Evolutionary conservation across 2,797 vertebrate species (phyloP).

Genomic region (Oreonectes daqikongensis): DNA sequence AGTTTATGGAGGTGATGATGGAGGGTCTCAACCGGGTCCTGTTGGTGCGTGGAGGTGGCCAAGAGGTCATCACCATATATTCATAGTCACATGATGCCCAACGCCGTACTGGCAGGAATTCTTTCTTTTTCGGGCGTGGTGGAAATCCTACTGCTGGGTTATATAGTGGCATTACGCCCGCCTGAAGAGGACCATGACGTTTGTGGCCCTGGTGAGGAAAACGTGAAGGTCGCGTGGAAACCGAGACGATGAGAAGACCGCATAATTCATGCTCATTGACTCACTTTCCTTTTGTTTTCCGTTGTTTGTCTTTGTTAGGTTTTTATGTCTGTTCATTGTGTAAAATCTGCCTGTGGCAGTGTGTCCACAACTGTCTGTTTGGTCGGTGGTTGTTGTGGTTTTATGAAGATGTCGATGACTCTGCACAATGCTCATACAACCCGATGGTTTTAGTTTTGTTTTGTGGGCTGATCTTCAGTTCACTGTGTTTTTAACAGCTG

Average conservation of each 20-base stretch:
- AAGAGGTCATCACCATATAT: conserved; percentile 98
- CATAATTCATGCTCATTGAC: conserved; percentile 47
- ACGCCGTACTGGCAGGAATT: conserved; percentile 26
- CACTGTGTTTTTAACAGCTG: neutral
- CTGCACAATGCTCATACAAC: neutral
- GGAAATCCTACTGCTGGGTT: conserved; percentile 1
- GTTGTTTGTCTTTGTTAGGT: conserved; percentile 1
- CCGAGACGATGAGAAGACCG: neutral
- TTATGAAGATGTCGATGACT: conserved; percentile 26
- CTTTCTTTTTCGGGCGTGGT: conserved; percentile 49
- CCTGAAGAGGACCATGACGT: conserved; percentile 25
- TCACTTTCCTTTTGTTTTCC: conserved; percentile 18
- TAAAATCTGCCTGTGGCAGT: conserved; percentile 10
- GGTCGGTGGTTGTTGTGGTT: conserved; percentile 4
- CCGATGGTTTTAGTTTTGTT: conserved; percentile 5
- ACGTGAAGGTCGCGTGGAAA: neutral
- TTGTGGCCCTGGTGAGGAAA: conserved; percentile 11
- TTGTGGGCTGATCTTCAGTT: no score
- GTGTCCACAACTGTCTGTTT: conserved; percentile 2
- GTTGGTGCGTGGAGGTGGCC: conserved; percentile 91
- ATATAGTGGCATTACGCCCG: conserved; percentile 24
- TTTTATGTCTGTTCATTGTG: conserved; percentile 36
- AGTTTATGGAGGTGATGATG: conserved; percentile 94
- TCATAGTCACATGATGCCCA: conserved; percentile 73
- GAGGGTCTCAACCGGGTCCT: conserved; percentile 93